These are phyloP conservation scores for Cheilosia pagana DNA, from an alignment of 2,888 invertebrate species.

Conservation along the genomic window DNA sequence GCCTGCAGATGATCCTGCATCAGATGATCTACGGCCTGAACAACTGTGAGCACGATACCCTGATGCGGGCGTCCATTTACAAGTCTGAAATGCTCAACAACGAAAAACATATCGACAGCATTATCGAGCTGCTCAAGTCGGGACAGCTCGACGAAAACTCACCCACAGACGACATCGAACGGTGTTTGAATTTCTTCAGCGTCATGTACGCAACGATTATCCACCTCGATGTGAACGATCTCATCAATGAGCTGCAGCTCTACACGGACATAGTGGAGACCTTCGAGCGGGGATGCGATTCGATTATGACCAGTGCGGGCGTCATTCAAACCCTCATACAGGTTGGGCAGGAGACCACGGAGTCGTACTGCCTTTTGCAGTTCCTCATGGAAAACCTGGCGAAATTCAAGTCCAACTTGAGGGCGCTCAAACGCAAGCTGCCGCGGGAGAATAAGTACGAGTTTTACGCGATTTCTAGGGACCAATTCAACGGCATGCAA, in stretches of 20 bases:
- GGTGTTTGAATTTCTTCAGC: constrained; percentile 92
- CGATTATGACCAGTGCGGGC: constrained; percentile 88
- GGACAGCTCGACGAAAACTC: constrained; percentile 98
- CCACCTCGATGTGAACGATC: constrained; percentile 86
- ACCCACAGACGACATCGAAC: constrained; percentile 92
- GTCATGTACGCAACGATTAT: constrained; percentile 92
- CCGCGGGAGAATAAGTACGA: constrained; percentile 84
- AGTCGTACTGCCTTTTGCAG: constrained; percentile 90
- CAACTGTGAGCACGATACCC: constrained; percentile 90
- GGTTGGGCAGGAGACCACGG: constrained; percentile 86
- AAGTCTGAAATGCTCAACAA: constrained; percentile 95
- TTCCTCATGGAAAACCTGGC: constrained; percentile 89
- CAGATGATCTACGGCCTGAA: constrained; percentile 90
- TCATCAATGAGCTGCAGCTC: constrained; percentile 87
- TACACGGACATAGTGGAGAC: constrained; percentile 84
- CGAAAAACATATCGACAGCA: constrained; percentile 94
- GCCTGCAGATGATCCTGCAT: constrained; percentile 89
- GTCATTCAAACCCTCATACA: constrained; percentile 86
- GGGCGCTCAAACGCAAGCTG: constrained; percentile 89
- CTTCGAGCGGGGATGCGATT: constrained; percentile 88
- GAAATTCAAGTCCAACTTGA: constrained; percentile 91
- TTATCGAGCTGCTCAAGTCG: constrained; percentile 93
- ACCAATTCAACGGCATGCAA: constrained; percentile 84
- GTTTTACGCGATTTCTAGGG: constrained; percentile 81
- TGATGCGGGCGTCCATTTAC: constrained; percentile 93